A percentile compares a stretch with the other conserved stretches of the same genome.
Conservation (phyloP, 2,113 vertebrate genomes). For the Ctenodactylus gundi region DNA sequence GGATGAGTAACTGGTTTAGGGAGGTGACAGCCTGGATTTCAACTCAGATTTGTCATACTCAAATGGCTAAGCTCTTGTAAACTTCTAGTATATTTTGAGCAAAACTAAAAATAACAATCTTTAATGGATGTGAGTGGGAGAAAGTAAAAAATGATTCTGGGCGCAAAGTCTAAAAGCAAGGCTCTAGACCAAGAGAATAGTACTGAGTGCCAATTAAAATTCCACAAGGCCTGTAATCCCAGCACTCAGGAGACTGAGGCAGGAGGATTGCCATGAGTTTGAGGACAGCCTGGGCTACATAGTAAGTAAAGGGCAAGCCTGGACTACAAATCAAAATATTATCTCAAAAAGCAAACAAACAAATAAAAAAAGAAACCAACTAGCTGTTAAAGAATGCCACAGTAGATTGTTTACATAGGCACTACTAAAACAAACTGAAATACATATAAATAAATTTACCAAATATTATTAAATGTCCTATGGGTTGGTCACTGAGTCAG, state of each 20-base stretch:
- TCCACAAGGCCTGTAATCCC: too few species aligned
- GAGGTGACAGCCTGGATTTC: constrained; percentile 1
- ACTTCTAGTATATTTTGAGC: not conserved
- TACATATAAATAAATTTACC: not conserved
- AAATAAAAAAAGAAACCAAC: too few species aligned
- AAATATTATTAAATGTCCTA: not conserved
- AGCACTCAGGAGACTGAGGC: too few species aligned
- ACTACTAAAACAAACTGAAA: not conserved
- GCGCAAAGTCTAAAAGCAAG: not conserved
- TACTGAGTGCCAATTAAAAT: not conserved
- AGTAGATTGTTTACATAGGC: not conserved
- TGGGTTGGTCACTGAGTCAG: not conserved
- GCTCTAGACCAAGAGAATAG: not conserved
- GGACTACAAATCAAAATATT: too few species aligned
- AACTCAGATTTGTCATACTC: constrained; percentile 38
- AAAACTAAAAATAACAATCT: constrained; percentile 42
- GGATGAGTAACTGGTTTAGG: not conserved
- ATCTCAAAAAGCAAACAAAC: too few species aligned
- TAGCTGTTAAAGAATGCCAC: not conserved
- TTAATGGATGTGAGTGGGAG: accelerated
- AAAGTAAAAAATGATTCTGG: not conserved
- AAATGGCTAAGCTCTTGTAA: not conserved
- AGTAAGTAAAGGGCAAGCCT: too few species aligned
- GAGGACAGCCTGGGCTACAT: too few species aligned
- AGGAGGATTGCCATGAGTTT: too few species aligned